A percentile compares a stretch with the other conserved stretches of the same genome.
Conservation (phyloP, 2,888 invertebrate species). For the Agriopis leucophaearia region DNA sequence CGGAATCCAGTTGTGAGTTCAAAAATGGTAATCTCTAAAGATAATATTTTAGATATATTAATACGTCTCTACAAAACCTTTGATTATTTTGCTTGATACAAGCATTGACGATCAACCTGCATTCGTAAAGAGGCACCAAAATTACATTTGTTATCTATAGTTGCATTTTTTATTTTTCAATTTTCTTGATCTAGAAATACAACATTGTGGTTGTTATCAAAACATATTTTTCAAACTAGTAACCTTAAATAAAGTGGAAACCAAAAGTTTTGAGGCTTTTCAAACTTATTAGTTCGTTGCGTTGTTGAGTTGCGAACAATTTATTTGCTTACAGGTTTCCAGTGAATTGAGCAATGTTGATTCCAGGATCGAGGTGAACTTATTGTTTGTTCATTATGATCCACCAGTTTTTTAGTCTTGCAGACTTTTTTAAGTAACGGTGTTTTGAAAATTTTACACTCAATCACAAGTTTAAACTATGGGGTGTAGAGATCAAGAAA, state of each 20-base stretch:
- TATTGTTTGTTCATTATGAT: slow-evolving; percentile 10
- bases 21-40: too few relatives aligned
- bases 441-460: not conserved
- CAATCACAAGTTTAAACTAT: too few relatives aligned
- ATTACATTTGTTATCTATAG: too few relatives aligned
- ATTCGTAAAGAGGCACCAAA: too few relatives aligned
- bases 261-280: slow-evolving; percentile 24
- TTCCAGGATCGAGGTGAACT: slow-evolving; percentile 17
- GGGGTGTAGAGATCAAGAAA: too few relatives aligned
- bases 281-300: slow-evolving; percentile 29
- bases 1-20: too few relatives aligned
- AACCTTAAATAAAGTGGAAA: slow-evolving; percentile 28
- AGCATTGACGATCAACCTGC: too few relatives aligned
- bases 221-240: slow-evolving; percentile 10
- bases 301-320: slow-evolving; percentile 25
- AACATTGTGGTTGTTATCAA: not conserved
- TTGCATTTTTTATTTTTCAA: not conserved
- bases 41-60: too few relatives aligned
- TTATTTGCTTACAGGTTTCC: slow-evolving; percentile 26
- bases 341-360: slow-evolving; percentile 23
- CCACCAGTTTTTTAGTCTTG: not conserved
- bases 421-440: not conserved
- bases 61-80: too few relatives aligned
- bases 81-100: too few relatives aligned
- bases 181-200: not conserved